phyloP scores from a whole-genome alignment of 2,797 vertebrate species.

The Clamator glandarius region DNA sequence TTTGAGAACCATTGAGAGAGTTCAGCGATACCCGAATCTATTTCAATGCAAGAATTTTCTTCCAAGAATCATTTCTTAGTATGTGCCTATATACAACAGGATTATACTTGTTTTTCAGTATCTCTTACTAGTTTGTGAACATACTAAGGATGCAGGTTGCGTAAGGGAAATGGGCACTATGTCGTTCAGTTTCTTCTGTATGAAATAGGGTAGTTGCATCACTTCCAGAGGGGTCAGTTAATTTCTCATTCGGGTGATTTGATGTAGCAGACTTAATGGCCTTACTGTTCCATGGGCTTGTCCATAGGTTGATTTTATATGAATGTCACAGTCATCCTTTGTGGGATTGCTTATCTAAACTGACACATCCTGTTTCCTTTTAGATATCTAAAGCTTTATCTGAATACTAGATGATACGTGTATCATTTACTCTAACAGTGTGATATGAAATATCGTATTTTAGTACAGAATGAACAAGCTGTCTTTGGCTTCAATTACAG shows the following conservation, averaged over 20 bases:
- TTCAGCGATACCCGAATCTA: neutral
- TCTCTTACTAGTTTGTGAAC: neutral
- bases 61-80: rapidly evolving
- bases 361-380: neutral
- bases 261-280: neutral
- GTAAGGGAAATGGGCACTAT: neutral
- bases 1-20: neutral
- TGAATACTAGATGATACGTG: neutral
- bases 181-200: neutral
- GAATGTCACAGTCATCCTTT: neutral
- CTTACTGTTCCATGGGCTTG: rapidly evolving
- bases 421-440: neutral
- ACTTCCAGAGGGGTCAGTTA: neutral
- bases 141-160: neutral
- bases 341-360: neutral
- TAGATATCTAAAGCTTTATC: neutral
- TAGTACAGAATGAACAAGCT: neutral
- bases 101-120: neutral
- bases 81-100: neutral
- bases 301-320: neutral
- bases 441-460: neutral
- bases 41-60: neutral
- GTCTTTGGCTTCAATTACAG: neutral
- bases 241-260: rapidly evolving
- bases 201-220: neutral